phyloP scores from a whole-genome alignment of 2,113 vertebrate genomes.

The Pungitius pungitius region DNA sequence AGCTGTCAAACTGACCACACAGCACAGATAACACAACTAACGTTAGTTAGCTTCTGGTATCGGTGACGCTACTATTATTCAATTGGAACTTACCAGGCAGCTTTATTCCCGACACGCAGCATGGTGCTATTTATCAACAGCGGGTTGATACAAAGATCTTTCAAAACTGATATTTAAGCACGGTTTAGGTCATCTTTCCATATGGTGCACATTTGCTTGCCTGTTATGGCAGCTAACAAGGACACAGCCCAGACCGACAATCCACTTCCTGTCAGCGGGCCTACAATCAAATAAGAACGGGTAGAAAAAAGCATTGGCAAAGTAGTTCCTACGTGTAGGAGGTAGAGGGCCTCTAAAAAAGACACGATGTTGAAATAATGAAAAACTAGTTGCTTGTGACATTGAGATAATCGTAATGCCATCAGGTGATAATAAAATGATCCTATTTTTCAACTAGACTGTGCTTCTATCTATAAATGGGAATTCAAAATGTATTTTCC shows the following conservation, averaged over 20 bases:
- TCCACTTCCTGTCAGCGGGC: conserved; percentile 71
- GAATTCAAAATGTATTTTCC: background rate
- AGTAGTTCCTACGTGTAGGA: conserved; percentile 18
- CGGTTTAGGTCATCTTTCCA: conserved; percentile 70
- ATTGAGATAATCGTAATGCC: background rate
- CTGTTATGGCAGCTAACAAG: conserved; percentile 69
- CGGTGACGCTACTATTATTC: background rate
- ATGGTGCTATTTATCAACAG: conserved; percentile 65
- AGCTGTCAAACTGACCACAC: conserved; percentile 50
- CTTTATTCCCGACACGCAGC: conserved; percentile 78
- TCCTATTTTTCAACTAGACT: background rate
- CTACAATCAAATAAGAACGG: conserved; percentile 47
- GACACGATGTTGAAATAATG: background rate
- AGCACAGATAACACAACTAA: conserved; percentile 14
- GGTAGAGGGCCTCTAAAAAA: background rate
- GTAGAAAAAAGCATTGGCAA: background rate
- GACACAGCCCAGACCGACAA: conserved; percentile 75
- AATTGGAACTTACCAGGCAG: conserved; percentile 74
- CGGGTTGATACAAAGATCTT: conserved; percentile 33
- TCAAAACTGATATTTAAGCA: conserved; percentile 40
- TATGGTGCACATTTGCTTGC: conserved; percentile 56
- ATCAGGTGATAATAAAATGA: background rate
- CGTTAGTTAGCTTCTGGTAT: background rate
- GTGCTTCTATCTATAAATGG: background rate
- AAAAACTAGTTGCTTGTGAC: background rate